phyloP scores from a whole-genome alignment of 64 coral and sea anemone species.

The Montipora capricornis region DNA sequence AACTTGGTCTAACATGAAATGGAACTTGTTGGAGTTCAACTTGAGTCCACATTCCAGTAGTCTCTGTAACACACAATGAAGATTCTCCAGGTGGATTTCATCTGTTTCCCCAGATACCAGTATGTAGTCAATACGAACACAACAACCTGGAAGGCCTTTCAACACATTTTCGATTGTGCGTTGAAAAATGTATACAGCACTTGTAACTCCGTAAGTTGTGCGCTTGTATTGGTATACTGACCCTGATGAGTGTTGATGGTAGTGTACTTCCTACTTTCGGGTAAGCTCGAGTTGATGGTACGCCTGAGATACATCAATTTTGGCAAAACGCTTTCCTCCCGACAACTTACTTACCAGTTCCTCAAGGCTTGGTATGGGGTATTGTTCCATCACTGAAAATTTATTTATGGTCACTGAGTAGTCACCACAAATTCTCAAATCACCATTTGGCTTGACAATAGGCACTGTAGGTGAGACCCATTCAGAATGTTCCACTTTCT shows the following conservation, averaged over 20 bases:
- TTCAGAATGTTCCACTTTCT: slow-evolving; percentile 21
- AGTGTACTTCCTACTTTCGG: no score
- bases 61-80: neutral
- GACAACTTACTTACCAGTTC: slow-evolving; percentile 45
- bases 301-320: slow-evolving; percentile 43
- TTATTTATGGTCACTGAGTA: no score
- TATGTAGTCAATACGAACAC: slow-evolving; percentile 23
- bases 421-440: no score
- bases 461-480: no score
- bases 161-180: neutral
- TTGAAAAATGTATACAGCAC: neutral
- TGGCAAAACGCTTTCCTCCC: slow-evolving; percentile 41
- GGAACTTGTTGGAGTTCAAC: no score
- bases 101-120: neutral
- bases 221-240: slow-evolving; percentile 55
- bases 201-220: neutral
- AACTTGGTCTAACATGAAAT: no score
- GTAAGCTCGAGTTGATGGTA: no score
- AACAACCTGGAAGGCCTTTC: slow-evolving; percentile 31
- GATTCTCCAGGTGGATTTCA: neutral
- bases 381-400: neutral
- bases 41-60: slow-evolving; percentile 1
- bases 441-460: no score
- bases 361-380: slow-evolving; percentile 44
- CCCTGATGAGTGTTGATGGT: slow-evolving; percentile 52